Evolutionary conservation across 2,113 vertebrate genomes (phyloP), one percentile per base, ranked within the genome.

Genomic region (human): DNA sequence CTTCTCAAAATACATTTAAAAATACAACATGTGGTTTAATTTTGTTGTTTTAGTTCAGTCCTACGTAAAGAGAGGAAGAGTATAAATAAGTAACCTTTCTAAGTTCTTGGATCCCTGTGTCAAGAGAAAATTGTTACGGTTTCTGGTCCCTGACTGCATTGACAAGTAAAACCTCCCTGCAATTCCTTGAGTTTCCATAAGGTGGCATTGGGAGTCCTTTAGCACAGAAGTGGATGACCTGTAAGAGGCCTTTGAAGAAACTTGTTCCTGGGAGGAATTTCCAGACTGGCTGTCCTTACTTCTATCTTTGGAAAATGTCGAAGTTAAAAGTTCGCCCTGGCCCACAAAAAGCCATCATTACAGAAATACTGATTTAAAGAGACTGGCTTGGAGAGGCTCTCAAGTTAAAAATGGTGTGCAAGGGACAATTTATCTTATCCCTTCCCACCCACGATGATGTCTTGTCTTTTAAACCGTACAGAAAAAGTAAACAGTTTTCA

Each of bases 161-260:
- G 30, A 50, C 25, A 73, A 93, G 52, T 7, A 89, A 83, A 96
- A 82, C 48, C 32, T 55, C 35, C n/a, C 48, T 97, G 94, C 50
- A 96, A 90, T 96, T 96, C 68, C 87, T 66, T 2, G 25, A 70
- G 7, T 94, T 88, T 90, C 98, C 98, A 93, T 50, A 83, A 88
- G 97, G 91, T 98, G 98, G 97, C 98, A 96, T 0, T 70, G 9
- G 14, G 40, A 86, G 52, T 81, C 90, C 96, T 94, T 83, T n/a
- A 68, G 52, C 86, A 4, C 22, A n/a, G 35, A 91, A 84, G 20
- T 27, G 59, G 16, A 70, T 27, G 66, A 35, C 5, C 30, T 32
- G 4, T 18, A 59, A 43, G 13, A 87, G 14, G 22, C 25, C 68
- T 52, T 59, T 85, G 61, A 55, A 57, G 20, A 85, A 84, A 85